These are phyloP conservation scores for Pocota personata DNA, from an alignment of 2,888 invertebrate species.

Conservation along the genomic window DNA sequence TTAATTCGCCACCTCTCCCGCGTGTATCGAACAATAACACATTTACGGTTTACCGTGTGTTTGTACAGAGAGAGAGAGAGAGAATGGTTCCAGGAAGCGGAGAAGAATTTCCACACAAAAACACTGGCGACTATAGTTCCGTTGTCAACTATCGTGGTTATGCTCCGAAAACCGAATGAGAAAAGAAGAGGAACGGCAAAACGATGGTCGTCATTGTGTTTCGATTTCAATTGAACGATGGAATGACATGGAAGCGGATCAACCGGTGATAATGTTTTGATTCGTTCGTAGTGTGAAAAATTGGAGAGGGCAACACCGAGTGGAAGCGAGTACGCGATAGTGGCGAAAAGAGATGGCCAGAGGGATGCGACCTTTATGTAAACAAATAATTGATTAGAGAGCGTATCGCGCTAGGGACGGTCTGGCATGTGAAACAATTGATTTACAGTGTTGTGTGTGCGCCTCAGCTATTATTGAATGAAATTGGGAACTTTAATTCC, in stretches of 20 bases:
- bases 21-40: slow-evolving; percentile 23
- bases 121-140: slow-evolving; percentile 31
- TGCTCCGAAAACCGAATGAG: slow-evolving; percentile 72
- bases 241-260: slow-evolving; percentile 39
- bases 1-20: slow-evolving; percentile 51
- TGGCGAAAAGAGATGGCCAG: slow-evolving; percentile 19
- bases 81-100: slow-evolving; percentile 3
- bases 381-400: slow-evolving; percentile 72
- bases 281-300: slow-evolving; percentile 61
- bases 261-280: slow-evolving; percentile 62
- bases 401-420: slow-evolving; percentile 40
- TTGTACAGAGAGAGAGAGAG: too few relatives aligned
- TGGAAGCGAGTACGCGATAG: background rate
- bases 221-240: slow-evolving; percentile 39
- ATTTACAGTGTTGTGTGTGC: slow-evolving; percentile 48
- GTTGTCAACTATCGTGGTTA: slow-evolving; percentile 60
- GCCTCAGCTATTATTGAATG: slow-evolving; percentile 57
- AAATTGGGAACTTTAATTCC: slow-evolving; percentile 70
- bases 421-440: slow-evolving; percentile 63
- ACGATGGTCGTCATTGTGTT: slow-evolving; percentile 70
- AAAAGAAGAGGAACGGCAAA: slow-evolving; percentile 67
- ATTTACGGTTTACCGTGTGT: background rate
- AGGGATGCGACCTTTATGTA: slow-evolving; percentile 74
- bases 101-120: background rate
- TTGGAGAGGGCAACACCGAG: slow-evolving; percentile 41